Evolutionary conservation across 2,888 invertebrate genomes (phyloP).

Genomic region (Lepidocyrtoides sp.): DNA sequence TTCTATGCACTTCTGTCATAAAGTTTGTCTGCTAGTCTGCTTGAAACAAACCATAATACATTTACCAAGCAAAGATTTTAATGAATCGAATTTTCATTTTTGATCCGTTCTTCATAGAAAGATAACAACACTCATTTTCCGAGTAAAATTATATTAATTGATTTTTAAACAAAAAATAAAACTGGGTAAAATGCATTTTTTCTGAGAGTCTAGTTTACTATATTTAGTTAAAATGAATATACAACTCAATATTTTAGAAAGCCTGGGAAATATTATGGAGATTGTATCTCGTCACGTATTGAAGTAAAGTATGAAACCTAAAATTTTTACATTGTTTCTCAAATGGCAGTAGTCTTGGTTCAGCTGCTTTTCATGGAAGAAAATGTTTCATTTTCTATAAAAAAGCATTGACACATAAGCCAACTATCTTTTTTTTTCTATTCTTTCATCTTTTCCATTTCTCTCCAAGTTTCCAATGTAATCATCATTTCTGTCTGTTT

Average conservation of each 20-base stretch:
- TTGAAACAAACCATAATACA: too few species aligned
- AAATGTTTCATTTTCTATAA: constrained; percentile 6
- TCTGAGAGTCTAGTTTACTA: too few species aligned
- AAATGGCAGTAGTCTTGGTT: neutral
- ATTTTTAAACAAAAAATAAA: too few species aligned
- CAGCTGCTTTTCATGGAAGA: neutral
- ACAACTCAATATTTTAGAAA: too few species aligned
- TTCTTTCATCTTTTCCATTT: constrained; percentile 16
- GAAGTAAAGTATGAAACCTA: constrained; percentile 5
- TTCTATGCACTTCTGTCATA: constrained; percentile 58
- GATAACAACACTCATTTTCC: too few species aligned
- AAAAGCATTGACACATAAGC: constrained; percentile 16
- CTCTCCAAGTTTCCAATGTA: constrained; percentile 38
- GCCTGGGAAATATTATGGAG: neutral
- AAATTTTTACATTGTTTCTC: constrained; percentile 22
- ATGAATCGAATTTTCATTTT: neutral
- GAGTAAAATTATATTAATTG: too few species aligned
- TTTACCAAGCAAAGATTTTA: neutral
- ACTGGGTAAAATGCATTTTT: too few species aligned
- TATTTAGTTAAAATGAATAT: too few species aligned
- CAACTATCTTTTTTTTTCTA: constrained; percentile 1
- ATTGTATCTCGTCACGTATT: neutral
- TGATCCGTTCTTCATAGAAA: too few species aligned
- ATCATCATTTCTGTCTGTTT: constrained; percentile 46
- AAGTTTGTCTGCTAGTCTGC: too few species aligned